Evolutionary conservation across 53 echinoderm and acorn worm genomes (phyloP).

Genomic region (Holothuria leucospilota): DNA sequence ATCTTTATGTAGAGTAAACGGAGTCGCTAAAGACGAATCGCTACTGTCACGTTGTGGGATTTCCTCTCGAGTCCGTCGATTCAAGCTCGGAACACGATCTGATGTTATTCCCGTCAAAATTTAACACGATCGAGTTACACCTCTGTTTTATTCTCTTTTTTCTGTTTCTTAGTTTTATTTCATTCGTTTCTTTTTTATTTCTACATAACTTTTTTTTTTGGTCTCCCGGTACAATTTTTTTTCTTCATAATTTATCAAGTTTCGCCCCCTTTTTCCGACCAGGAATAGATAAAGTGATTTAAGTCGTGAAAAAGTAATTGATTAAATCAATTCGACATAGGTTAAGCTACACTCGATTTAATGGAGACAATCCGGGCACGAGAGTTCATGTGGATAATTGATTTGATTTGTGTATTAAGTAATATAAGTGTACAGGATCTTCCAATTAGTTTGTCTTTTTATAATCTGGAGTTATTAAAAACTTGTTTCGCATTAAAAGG

Average conservation of each 20-base stretch:
- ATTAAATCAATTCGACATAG: neutral
- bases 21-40: conserved; percentile 22
- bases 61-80: conserved; percentile 31
- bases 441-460: too few relatives aligned
- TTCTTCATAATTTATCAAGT: conserved; percentile 32
- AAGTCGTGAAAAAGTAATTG: conserved; percentile 24
- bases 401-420: too few relatives aligned
- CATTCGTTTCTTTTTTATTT: neutral
- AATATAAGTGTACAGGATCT: too few relatives aligned
- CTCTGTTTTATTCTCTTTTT: neutral
- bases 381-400: too few relatives aligned
- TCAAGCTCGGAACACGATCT: conserved; percentile 29
- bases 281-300: too few relatives aligned
- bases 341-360: too few relatives aligned
- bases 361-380: too few relatives aligned
- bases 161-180: neutral
- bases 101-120: conserved; percentile 21
- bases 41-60: conserved; percentile 43
- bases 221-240: too few relatives aligned
- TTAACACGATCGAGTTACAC: conserved; percentile 41
- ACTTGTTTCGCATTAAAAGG: too few relatives aligned
- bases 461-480: too few relatives aligned
- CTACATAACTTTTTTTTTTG: too few relatives aligned
- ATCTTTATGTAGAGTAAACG: conserved; percentile 13
- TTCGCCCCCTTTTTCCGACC: neutral